These are phyloP conservation scores for Dipodomys stephensi DNA, from an alignment of 2,113 vertebrate species.

Conservation along the genomic window DNA sequence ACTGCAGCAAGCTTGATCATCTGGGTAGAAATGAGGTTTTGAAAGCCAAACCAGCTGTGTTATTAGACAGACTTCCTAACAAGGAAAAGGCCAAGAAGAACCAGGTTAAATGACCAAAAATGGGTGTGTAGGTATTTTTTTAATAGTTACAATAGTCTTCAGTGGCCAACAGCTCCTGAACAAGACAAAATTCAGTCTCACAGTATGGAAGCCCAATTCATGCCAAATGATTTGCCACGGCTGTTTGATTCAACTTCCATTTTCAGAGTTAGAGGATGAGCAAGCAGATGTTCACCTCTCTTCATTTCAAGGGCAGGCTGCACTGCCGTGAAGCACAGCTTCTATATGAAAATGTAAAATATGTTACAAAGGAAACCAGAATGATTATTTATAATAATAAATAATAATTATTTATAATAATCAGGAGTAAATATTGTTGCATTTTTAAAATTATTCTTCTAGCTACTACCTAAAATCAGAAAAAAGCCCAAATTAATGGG, in stretches of 20 bases:
- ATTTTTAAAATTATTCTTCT: not conserved
- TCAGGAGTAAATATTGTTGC: not conserved
- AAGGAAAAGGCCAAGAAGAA: conserved; percentile 36
- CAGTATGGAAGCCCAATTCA: conserved; percentile 9
- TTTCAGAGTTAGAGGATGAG: conserved; percentile 32
- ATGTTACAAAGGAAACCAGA: conserved; percentile 1
- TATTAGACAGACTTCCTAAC: conserved; percentile 28
- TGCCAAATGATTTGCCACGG: not conserved
- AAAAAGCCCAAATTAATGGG: not conserved
- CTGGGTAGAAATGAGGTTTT: conserved; percentile 13
- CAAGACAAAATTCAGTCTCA: not conserved
- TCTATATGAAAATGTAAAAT: conserved; percentile 4
- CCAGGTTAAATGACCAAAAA: not conserved
- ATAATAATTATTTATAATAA: conserved; percentile 15
- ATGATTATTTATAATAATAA: not conserved
- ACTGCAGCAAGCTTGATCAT: not conserved
- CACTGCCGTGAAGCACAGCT: conserved; percentile 15
- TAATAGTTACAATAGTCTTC: not conserved
- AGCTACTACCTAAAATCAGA: not conserved
- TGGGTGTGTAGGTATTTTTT: not conserved
- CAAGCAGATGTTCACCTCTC: conserved; percentile 28
- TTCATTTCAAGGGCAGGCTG: conserved; percentile 40
- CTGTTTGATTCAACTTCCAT: conserved; percentile 33
- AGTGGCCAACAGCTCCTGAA: not conserved
- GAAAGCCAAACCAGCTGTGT: conserved; percentile 43